These are phyloP conservation scores for Phoenicopterus ruber DNA, from an alignment of 2,113 vertebrate genomes.

Conservation along the genomic window DNA sequence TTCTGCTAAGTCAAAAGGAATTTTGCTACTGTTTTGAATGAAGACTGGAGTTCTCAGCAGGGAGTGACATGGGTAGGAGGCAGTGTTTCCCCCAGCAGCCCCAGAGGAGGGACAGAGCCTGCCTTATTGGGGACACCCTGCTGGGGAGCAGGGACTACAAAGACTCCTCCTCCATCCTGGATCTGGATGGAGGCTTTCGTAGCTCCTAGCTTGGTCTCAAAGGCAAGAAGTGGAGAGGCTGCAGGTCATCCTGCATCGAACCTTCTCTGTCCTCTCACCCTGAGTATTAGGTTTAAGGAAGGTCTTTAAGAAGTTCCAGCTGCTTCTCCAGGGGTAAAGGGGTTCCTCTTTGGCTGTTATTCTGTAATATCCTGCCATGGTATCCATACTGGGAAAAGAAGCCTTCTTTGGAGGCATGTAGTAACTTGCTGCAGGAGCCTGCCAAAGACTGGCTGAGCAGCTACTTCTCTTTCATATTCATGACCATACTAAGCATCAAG, in stretches of 20 bases:
- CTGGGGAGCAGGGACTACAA: neutral
- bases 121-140: neutral
- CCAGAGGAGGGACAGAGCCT: neutral
- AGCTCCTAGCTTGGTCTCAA: neutral
- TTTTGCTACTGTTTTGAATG: neutral
- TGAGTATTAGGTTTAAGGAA: neutral
- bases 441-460: neutral
- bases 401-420: neutral
- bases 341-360: neutral
- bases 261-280: neutral
- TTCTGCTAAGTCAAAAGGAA: neutral
- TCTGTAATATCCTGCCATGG: neutral
- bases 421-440: neutral
- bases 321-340: neutral
- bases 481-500: neutral
- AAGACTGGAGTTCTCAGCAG: neutral
- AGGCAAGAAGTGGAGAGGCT: neutral
- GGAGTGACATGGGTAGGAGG: neutral
- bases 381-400: neutral
- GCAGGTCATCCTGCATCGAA: neutral
- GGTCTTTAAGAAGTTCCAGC: neutral
- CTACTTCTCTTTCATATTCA: neutral
- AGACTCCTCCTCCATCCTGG: neutral
- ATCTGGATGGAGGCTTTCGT: neutral
- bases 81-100: neutral